Percentiles rank a stretch among this genome's conserved stretches.
Evolutionary conservation across 2,797 vertebrate species (phyloP).

Genomic region (Chloroceryle inda): DNA sequence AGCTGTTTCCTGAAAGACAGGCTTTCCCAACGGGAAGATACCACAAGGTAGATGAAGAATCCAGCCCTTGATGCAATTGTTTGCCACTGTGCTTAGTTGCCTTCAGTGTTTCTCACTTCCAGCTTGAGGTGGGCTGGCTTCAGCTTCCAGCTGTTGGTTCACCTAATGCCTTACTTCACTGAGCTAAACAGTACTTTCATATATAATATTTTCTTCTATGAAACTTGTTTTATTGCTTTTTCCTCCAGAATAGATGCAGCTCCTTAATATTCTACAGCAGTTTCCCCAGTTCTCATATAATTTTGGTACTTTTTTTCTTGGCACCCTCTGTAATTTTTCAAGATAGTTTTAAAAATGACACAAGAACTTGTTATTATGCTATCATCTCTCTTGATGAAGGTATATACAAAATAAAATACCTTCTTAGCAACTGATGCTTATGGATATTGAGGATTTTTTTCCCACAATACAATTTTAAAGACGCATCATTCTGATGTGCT

Average conservation of each 20-base stretch:
- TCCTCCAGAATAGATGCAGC: background rate
- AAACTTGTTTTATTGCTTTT: background rate
- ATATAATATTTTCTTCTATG: background rate
- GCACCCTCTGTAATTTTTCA: background rate
- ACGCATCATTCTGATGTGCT: rapidly evolving
- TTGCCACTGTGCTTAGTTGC: background rate
- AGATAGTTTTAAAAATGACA: background rate
- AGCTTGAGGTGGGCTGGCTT: background rate
- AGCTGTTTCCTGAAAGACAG: background rate
- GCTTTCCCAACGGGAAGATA: background rate
- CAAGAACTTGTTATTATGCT: background rate
- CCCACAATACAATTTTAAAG: background rate
- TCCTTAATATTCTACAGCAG: background rate
- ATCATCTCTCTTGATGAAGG: background rate
- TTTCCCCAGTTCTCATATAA: background rate
- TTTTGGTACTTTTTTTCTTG: background rate
- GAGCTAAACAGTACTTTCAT: background rate
- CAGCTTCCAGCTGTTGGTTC: constrained; percentile 34
- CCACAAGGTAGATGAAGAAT: background rate
- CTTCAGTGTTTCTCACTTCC: background rate
- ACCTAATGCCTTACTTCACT: background rate
- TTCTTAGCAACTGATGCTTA: background rate
- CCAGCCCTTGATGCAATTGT: background rate
- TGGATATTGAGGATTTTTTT: rapidly evolving
- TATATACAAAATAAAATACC: background rate